Evolutionary conservation across 2,113 vertebrate species (phyloP), one percentile per base, ranked within the genome.

Genomic region (Benthochromis sp.): DNA sequence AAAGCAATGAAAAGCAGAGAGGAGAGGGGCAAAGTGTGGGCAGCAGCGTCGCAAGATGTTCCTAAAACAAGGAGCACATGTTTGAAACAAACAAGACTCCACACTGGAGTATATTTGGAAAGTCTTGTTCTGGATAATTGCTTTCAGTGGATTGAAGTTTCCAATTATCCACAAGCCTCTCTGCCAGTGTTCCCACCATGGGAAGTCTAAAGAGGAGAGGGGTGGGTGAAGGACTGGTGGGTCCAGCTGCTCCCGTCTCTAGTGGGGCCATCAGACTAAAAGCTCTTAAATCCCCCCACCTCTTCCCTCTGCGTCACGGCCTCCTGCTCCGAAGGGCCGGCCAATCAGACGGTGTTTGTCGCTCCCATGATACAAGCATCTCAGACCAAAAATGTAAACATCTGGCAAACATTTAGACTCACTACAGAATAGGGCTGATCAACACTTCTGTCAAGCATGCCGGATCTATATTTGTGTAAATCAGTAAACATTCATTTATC

Each of bases 381-480:
- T 90, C 88, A 90, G 87, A 87, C 57, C 84, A 95, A 94, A 96
- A 93, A 96, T 95, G 93, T 96, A 96, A 96, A 96, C 96, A 96
- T 96, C 93, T 96, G 95, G 94, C 87, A 96, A 96, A 96, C 92
- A 96, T 95, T 95, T 95, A 84, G 87, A 91, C 83, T 92, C 82
- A 50, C 90, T 89, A 90, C 90, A 93, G 89, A 93, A 80, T 16
- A 52, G 54, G 89, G 79, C 17, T 85, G 84, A 94, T 94, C 88
- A 89, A 91, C 69, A 81, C 29, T 86, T 81, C 61, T 73, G 47
- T 57, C 36, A 47, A 17, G 63, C 27, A 40, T 27, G 38, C 14
- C 21, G 45, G 79, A 78, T 7, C 34, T 84, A 40, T 57, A 66
- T 81, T 80, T 80, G 66, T 43, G 24, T 27, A 79, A 84, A 63